Evolutionary conservation across 2,797 vertebrate genomes (phyloP).

Genomic region (Rousettus madagascariensis): DNA sequence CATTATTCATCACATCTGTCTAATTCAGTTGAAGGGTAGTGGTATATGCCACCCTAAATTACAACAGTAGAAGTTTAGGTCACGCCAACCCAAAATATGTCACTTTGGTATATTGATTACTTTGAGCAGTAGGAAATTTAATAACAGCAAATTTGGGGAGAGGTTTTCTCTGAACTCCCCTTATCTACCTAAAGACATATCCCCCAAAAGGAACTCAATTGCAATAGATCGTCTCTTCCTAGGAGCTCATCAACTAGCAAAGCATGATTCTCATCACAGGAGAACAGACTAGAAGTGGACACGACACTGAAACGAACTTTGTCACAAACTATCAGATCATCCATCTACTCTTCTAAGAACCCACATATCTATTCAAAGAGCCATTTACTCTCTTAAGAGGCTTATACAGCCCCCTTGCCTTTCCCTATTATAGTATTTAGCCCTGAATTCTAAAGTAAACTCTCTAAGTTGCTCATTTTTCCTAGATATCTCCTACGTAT

Average conservation of each 20-base stretch:
- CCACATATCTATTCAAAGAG: background rate
- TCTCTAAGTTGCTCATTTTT: background rate
- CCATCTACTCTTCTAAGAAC: background rate
- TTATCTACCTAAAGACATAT: background rate
- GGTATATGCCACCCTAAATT: background rate
- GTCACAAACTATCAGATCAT: background rate
- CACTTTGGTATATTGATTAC: background rate
- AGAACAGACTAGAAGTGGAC: background rate
- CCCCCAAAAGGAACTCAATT: background rate
- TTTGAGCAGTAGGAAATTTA: background rate
- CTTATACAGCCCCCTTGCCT: rapidly evolving
- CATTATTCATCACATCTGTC: background rate
- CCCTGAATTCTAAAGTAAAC: background rate
- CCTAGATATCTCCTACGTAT: background rate
- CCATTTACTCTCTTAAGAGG: background rate
- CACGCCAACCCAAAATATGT: background rate
- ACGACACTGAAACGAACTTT: background rate
- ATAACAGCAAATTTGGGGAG: background rate
- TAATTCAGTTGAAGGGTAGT: background rate
- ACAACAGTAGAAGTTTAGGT: background rate
- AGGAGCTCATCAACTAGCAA: background rate
- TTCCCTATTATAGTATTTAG: background rate
- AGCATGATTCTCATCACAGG: background rate
- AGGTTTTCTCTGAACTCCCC: background rate
- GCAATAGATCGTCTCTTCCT: background rate